Conservation (phyloP, 53 echinoderm and acorn worm genomes). For the Echinometra lucunter region DNA sequence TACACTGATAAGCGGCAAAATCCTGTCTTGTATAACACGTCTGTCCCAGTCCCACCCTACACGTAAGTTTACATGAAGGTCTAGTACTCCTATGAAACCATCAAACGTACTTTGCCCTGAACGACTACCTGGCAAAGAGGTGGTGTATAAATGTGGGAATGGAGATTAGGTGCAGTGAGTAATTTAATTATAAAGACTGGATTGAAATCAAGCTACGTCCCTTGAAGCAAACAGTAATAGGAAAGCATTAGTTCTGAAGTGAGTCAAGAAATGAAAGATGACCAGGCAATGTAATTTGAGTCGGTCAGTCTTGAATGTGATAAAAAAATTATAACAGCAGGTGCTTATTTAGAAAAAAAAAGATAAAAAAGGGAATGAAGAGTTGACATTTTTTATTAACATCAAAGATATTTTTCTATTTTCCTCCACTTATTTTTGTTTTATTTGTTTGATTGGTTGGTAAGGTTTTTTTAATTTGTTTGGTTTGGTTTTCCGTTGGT, state of each 20-base stretch:
- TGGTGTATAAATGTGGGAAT: conserved; percentile 6
- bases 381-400: not conserved
- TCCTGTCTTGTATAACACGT: not conserved
- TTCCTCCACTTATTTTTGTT: too few relatives aligned
- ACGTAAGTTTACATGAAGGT: too few relatives aligned
- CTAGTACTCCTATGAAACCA: not conserved
- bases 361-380: not conserved
- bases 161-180: conserved; percentile 20
- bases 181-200: conserved; percentile 41
- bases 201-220: conserved; percentile 27
- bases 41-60: not conserved
- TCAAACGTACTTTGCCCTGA: not conserved
- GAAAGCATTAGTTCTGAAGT: not conserved
- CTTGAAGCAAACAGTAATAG: conserved; percentile 3
- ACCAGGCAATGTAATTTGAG: not conserved
- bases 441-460: too few relatives aligned
- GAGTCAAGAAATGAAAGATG: conserved; percentile 42
- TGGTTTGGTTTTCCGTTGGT: too few relatives aligned
- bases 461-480: not conserved
- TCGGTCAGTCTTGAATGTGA: not conserved
- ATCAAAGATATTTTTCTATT: too few relatives aligned
- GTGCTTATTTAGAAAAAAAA: not conserved
- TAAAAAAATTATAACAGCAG: not conserved
- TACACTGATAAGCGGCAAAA: too few relatives aligned
- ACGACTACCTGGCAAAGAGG: not conserved